Base-by-base conservation (phyloP, 1,140 invertebrate species). In the Proctacanthus coquilletti region DNA sequence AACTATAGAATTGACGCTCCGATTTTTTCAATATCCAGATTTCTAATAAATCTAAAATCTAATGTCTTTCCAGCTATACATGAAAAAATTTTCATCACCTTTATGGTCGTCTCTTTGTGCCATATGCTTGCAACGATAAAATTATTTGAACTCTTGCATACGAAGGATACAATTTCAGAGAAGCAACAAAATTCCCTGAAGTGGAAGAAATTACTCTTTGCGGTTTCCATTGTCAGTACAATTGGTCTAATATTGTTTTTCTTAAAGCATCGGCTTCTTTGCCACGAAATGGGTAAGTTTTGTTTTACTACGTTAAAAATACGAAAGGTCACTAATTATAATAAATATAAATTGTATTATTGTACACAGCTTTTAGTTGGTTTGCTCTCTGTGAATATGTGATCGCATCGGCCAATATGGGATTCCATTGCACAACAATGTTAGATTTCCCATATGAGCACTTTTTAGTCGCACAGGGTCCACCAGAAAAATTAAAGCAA, bases 321-420 rank as follows among this genome's bases (percentile, higher is more conserved):
- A n/a, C 21, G 25, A 13, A 14, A 19, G 32, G 3, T 6, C 15
- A 27, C 4, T 21, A 20, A 21, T 18, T 33, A 21, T 25, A 11
- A 41, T 32, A 18, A 30, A n/a, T 21, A 19, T 18, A 15, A 19
- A 36, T 13, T 23, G 37, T 43, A 29, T 41, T 48, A 43, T 36
- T 41, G 44, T 50, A 41, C 72, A 46, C 66, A 91, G 87, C 87
- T 40, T 93, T 91, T 62, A 91, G 84, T 57, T 86, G 81, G 80
- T 93, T 93, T 64, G 86, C 87, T 3, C 69, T 88, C 30, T 88
- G 84, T 57, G 87, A 93, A 56, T 93, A 91, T 61, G 70, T 89
- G 42, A 80, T 93, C 53, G 86, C 85, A 30, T 77, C 76, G 29
- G 77, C 83, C 51, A 93, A 91, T 56, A 91, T 93, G 84, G 77